Evolutionary conservation across 2,113 vertebrate species (phyloP), one percentile per base, ranked within the genome.

Genomic region (Colius striatus): DNA sequence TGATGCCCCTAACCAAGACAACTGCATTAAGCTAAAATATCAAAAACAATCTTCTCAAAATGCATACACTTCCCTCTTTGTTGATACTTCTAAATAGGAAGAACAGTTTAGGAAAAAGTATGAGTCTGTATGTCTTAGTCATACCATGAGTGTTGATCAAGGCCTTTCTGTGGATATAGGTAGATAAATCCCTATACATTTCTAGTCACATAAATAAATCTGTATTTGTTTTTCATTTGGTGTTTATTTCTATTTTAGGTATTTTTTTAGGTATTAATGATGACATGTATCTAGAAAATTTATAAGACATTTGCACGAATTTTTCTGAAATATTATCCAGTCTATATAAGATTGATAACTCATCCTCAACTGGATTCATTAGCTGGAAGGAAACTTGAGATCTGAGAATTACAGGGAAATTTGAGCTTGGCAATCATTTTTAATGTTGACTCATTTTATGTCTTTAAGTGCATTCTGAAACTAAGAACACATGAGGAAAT

Each of bases 181-280:
- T 0, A 2, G 34, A 36, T 5, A 72, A 89, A 67, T 16, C 8
- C 25, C 3, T 58, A 12, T 5, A 34, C 5, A 57, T 43, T 11
- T 57, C 47, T 43, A 17, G 16, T 50, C 29, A 81, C 21, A 41
- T 14, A 34, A 45, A 5, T 1, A 3, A 78, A 83, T 60, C 38
- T 11, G 2, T 5, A 13, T 22, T 8, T 54, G 2, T 0, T 4
- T 53, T 85, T 34, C n/a, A 10, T 53, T 15, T 2, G 6, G 7
- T 17, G 9, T 60, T 73, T 79, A 41, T 76, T 83, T 82, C 6
- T 30, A 20, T 73, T 85, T 82, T 53, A 32, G 8, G 23, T 23
- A 1, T 19, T 65, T 51, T 62, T 67, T 80, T 13, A 34, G 10
- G 11, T 36, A 48, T 62, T 38, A 75, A 19, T 86, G 15, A 45